These are phyloP conservation scores for Lepidochitona cinerea DNA, from an alignment of 2,888 invertebrate genomes.

Conservation along the genomic window DNA sequence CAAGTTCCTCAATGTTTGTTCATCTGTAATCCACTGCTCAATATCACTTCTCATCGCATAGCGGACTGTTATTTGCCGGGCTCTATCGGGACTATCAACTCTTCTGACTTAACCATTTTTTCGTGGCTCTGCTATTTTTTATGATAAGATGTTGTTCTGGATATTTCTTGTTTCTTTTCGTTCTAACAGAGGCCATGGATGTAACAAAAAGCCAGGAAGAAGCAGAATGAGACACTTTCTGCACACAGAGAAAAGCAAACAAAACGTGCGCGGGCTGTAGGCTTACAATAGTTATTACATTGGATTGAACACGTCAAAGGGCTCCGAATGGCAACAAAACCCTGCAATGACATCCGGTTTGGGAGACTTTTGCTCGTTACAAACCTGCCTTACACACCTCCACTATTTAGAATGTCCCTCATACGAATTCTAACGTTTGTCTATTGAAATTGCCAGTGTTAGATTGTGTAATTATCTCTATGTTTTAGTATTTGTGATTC, in stretches of 20 bases:
- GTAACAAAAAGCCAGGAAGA: not conserved
- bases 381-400: not conserved
- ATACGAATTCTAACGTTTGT: slow-evolving; percentile 6
- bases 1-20: not conserved
- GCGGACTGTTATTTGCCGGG: not conserved
- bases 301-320: not conserved
- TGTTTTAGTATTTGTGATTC: not conserved
- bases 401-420: not conserved
- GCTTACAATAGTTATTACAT: not conserved
- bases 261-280: not conserved
- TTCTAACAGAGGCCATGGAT: not conserved
- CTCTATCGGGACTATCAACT: too few relatives aligned
- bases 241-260: not conserved
- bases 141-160: not conserved
- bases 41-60: not conserved
- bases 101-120: too few relatives aligned
- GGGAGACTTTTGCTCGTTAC: not conserved
- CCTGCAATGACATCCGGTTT: not conserved
- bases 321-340: not conserved
- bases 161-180: not conserved
- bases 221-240: not conserved
- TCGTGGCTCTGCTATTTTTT: not conserved
- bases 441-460: not conserved
- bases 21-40: not conserved
- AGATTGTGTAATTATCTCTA: not conserved